phyloP scores from a whole-genome alignment of 2,113 vertebrate species.

The Zootoca vivipara region DNA sequence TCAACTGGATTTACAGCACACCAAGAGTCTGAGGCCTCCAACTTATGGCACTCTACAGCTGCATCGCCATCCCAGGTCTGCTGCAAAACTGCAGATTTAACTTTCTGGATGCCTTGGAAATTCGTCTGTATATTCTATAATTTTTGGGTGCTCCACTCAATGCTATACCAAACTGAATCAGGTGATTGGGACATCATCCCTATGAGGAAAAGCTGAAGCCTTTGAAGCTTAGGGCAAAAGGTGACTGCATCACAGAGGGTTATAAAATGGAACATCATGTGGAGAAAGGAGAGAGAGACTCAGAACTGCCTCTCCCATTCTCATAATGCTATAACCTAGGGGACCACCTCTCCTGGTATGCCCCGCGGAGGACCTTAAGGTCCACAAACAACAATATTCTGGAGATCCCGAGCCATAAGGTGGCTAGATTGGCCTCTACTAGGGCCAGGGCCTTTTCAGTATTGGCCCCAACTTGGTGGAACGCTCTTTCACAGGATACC shows the following conservation, averaged over 20 bases:
- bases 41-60: no score
- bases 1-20: not conserved
- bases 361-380: no score
- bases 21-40: not conserved
- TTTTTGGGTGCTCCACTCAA: not conserved
- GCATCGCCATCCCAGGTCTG: no score
- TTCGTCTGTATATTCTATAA: not conserved
- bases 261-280: not conserved
- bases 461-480: no score
- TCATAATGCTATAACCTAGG: not conserved
- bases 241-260: not conserved
- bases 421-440: no score
- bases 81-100: not conserved
- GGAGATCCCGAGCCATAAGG: no score
- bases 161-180: not conserved
- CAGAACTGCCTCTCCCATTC: not conserved
- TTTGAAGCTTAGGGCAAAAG: not conserved
- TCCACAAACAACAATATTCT: no score
- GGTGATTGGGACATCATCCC: not conserved
- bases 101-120: not conserved
- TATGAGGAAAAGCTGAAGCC: not conserved
- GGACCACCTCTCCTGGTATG: no score
- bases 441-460: no score
- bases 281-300: not conserved
- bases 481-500: no score